Base-by-base conservation (phyloP, 1,140 invertebrate species). In the Bombus difficillimus region DNA sequence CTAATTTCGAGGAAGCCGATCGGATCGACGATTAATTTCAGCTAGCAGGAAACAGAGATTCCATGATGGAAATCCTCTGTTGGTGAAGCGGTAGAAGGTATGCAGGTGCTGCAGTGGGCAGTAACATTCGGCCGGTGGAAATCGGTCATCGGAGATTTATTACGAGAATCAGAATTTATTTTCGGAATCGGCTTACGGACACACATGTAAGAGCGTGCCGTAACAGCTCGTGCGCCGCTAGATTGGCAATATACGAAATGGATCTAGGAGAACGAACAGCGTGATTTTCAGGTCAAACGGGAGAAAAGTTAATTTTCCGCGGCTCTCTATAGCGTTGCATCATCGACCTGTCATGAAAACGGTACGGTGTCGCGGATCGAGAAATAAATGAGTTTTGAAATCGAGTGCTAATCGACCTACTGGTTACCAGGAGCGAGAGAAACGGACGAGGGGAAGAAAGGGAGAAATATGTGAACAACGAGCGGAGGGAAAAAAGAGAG, bases 371-470 rank as follows among this genome's bases (percentile, higher is more conserved):
- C 86, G 75, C 59, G 75, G 43, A 79, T 82, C 39, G 37, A 34
- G 47, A 90, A 81, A 81, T 90, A 86, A 81, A 84, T 88, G 83
- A 90, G 90, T 82, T 86, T 82, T 64, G 39, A 84, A 68, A 80
- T 88, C 32, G 80, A 91, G 83, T 64, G 73, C 62, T 90, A 91
- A 89, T 90, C 69, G 81, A 78, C 62, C 57, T 47, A 74, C 59
- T 81, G 72, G n/a, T 82, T 82, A 73, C 39, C 34, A 57, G 59
- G 57, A 28, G 34, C 32, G 57, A 41, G 5, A 37, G 28, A 39
- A 75, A 15, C 12, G 9, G 22, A 10, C 25, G 22, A 25, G 18
- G 1, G 66, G 0, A 12, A 68, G 22, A 68, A 1, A 37, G 34
- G 28, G 13, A n/a, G 39, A 59, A 62, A 77, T 62, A 62, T 41